phyloP scores from a whole-genome alignment of 2,113 vertebrate genomes.

The Serilophus lunatus region DNA sequence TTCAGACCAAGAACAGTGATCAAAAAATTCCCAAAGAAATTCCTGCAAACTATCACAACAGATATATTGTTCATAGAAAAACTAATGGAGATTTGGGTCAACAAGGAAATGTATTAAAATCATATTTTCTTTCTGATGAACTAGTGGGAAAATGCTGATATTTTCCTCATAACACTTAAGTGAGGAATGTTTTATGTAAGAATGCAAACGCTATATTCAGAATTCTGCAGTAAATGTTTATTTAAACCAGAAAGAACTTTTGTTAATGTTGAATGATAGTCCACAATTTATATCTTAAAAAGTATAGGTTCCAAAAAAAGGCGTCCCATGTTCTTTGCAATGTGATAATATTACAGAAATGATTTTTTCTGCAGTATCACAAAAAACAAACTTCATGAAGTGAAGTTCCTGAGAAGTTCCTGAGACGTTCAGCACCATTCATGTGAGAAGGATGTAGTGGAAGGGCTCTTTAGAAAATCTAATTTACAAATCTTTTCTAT shows the following conservation, averaged over 20 bases:
- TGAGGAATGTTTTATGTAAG: background rate
- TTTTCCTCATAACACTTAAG: background rate
- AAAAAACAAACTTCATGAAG: background rate
- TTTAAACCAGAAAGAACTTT: background rate
- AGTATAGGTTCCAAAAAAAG: rapidly evolving
- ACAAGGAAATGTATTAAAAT: background rate
- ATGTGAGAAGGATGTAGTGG: background rate
- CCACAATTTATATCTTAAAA: background rate
- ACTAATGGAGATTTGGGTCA: background rate
- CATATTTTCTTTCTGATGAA: background rate
- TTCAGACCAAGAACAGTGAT: background rate
- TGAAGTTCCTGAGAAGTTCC: background rate
- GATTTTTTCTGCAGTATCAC: background rate
- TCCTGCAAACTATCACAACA: background rate
- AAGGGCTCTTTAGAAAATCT: background rate
- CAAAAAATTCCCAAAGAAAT: background rate
- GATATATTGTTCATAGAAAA: background rate
- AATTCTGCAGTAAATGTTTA: background rate
- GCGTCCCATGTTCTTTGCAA: background rate
- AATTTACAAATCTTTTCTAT: background rate
- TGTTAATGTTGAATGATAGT: background rate
- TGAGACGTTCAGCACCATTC: background rate
- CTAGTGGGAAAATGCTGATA: background rate
- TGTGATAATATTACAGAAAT: background rate
- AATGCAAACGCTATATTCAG: background rate